Evolutionary conservation across 2,888 invertebrate species (phyloP), one percentile per base, ranked within the genome.

Genomic region (Diarsia mendica): DNA sequence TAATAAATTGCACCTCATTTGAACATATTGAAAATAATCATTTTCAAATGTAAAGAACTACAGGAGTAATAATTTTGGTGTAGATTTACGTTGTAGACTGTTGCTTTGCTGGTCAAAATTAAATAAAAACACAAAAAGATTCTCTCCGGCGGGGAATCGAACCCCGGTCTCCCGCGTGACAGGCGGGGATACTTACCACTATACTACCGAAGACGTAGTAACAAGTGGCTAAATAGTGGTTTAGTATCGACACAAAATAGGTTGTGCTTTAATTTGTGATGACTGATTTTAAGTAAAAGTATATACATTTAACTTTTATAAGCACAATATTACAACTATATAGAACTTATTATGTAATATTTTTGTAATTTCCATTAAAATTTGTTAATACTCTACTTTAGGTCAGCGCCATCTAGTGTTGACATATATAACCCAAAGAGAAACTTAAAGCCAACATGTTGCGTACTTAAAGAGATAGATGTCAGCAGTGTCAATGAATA

Each of bases 111-210:
- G 3, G 15, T 2, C 1, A 13, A 39, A 53, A 18, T 0, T 1
- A 51, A 58, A 44, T 8, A n/a, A 49, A 72, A 68, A 48, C 18
- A 2, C 77, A 86, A 84, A 83, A 85, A 80, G 78, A 58, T 51
- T 77, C 88, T 88, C 88, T 88, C 88, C 88, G 88, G 88, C 88
- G 88, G 88, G 88, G 88, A 88, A 88, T 88, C 87, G 87, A 88
- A 88, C 87, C 87, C 88, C 87, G 88, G 87, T 88, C 96, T 96
- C 96, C 96, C 96, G 96, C 96, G 96, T 96, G 96, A 96, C 96
- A 96, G 96, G 96, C 96, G 96, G 96, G 96, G 96, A 96, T 96
- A 96, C 96, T 96, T 84, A 96, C 96, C 96, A 96, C 96, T 96
- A 96, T 96, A 96, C 96, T 96, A 96, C 96, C 96, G 96, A 95